Evolutionary conservation across 2,797 vertebrate species (phyloP).

Genomic region (Sebastes kiyomatsui): DNA sequence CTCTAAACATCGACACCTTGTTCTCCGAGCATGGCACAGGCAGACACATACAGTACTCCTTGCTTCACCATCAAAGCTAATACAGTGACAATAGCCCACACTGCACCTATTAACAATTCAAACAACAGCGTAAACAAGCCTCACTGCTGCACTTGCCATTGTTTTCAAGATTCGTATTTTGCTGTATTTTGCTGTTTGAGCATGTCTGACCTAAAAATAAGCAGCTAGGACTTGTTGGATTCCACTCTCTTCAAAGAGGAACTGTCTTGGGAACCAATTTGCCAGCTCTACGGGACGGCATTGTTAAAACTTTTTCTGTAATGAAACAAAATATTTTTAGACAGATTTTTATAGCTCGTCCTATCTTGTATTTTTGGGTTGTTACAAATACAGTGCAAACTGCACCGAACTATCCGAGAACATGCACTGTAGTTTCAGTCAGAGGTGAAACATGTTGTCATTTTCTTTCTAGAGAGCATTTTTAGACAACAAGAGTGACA

Average conservation of each 20-base stretch:
- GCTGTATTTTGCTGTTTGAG: conserved; percentile 38
- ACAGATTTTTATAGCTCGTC: conserved; percentile 53
- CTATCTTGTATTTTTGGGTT: conserved; percentile 26
- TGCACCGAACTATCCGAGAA: neutral
- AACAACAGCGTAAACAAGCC: conserved; percentile 60
- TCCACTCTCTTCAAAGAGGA: conserved; percentile 73
- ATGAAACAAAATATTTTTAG: conserved; percentile 72
- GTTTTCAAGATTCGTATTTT: conserved; percentile 48
- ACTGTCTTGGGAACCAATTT: conserved; percentile 80
- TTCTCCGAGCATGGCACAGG: conserved; percentile 16
- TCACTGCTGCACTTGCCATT: conserved; percentile 47
- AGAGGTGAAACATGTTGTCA: neutral
- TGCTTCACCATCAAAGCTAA: conserved; percentile 46
- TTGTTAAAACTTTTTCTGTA: conserved; percentile 62
- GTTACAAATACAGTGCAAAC: conserved; percentile 14
- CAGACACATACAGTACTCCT: conserved; percentile 19
- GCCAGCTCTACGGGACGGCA: conserved; percentile 53
- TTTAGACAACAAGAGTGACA: conserved; percentile 15
- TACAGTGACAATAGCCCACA: conserved; percentile 48
- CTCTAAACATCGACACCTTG: conserved; percentile 30
- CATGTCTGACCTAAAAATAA: conserved; percentile 70
- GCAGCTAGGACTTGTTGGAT: conserved; percentile 70
- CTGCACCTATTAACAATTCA: conserved; percentile 61
- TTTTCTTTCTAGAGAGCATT: conserved; percentile 2
- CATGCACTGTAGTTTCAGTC: conserved; percentile 5